These are phyloP conservation scores for Thamnaconus septentrionalis DNA, from an alignment of 2,113 vertebrate species.

Conservation along the genomic window DNA sequence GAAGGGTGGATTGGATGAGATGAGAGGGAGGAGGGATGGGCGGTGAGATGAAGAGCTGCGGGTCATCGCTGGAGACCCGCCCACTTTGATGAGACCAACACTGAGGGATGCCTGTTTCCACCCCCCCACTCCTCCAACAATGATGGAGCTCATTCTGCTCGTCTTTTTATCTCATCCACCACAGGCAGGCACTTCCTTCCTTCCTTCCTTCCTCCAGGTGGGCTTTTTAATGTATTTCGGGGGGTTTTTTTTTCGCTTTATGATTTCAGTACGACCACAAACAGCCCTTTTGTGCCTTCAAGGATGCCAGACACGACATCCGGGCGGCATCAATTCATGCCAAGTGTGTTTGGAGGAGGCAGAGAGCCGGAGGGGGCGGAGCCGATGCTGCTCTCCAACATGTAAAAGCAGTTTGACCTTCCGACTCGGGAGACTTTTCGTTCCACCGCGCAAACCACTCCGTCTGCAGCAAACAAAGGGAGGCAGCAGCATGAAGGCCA, in stretches of 20 bases:
- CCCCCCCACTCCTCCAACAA: conserved; percentile 13
- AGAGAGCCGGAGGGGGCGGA: neutral
- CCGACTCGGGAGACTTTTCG: conserved; percentile 1
- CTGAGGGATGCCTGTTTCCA: neutral
- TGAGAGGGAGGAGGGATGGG: conserved; percentile 24
- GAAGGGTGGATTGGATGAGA: conserved; percentile 21
- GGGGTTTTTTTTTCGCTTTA: too few species aligned
- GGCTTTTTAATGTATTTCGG: too few species aligned
- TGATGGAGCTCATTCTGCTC: neutral
- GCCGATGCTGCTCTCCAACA: neutral
- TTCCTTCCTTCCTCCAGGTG: too few species aligned
- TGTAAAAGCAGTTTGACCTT: conserved; percentile 5
- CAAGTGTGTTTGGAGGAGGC: conserved; percentile 6
- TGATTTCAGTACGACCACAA: too few species aligned
- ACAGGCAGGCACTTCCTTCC: too few species aligned
- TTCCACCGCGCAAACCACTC: conserved; percentile 12
- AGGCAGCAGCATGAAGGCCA: neutral
- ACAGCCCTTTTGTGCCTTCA: too few species aligned
- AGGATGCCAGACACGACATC: neutral
- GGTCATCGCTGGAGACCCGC: conserved; percentile 15
- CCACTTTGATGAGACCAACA: conserved; percentile 44
- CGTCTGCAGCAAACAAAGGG: conserved; percentile 2
- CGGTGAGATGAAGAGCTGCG: conserved; percentile 8
- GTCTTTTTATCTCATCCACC: neutral
- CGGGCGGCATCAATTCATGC: neutral